Base-by-base conservation (phyloP, 2,888 invertebrate genomes). In the Sturmia bella region DNA sequence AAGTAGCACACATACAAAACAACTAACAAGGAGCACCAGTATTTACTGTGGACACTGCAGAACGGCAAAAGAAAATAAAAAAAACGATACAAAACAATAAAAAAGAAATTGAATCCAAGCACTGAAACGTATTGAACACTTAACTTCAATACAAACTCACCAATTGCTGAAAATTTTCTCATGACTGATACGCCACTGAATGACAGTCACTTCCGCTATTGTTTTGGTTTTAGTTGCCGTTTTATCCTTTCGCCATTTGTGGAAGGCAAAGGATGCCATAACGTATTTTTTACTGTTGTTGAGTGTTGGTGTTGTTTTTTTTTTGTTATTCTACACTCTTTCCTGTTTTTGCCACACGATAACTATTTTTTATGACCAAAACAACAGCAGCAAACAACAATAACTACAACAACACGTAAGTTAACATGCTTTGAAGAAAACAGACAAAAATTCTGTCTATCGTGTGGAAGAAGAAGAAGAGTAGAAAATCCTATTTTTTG, bases 301-400 rank as follows among this genome's bases (percentile, higher is more conserved):
- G n/a, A n/a, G n/a, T n/a, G n/a, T n/a, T 72, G 43, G 37, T 45
- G 52, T 75, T 75, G 32, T 32, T 3, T 32, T 3, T 32, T 3
- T 7, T 1, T 32, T 3, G n/a, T n/a, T n/a, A n/a, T n/a, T 54
- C 50, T 57, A 11, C 24, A 45, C 59, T 57, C 68, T 73, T 72
- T 80, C 80, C 77, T 77, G 66, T 70, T 74, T 63, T 73, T 74
- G 61, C 75, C 64, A 72, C 78, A 69, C 64, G 82, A 78, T 78
- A 82, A 70, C 70, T 75, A 78, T 70, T 75, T 82, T 59, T 78
- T 75, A 75, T 78, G 39, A 48, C 61, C 68, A 73, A 73, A 77
- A 72, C 45, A 73, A 59, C 43, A 64, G n/a, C 41, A 57, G 19
- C 39, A 39, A 27, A 27, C 43, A 27, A 11, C 41, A 39, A 43